Conservation (phyloP, 2,113 vertebrate genomes). For the Gallinago undulata region DNA sequence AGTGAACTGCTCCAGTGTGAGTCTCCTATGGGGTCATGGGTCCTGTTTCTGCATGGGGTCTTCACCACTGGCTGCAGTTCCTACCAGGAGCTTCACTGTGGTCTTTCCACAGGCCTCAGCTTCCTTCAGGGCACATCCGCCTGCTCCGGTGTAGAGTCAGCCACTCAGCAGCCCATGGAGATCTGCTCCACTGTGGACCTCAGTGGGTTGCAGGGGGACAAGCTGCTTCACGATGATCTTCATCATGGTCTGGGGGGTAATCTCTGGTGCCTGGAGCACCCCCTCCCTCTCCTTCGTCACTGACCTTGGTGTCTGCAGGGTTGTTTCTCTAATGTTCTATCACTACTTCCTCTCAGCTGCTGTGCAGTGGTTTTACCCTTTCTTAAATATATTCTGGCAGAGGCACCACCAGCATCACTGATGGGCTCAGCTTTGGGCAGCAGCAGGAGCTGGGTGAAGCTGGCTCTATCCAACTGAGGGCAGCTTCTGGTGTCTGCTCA, state of each 20-base stretch:
- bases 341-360: background rate
- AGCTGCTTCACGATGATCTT: background rate
- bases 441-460: background rate
- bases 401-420: background rate
- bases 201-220: background rate
- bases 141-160: background rate
- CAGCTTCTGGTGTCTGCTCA: background rate
- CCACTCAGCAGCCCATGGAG: too few relatives aligned
- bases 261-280: background rate
- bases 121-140: background rate
- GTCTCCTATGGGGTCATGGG: background rate
- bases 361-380: background rate
- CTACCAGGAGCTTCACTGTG: background rate
- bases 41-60: background rate
- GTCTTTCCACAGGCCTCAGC: background rate
- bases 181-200: background rate
- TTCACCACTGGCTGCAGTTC: background rate
- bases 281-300: background rate
- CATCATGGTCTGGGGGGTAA: background rate
- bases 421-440: background rate
- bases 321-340: background rate
- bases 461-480: accelerated
- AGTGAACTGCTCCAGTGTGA: background rate
- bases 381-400: background rate
- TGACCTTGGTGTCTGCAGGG: background rate